Conservation (phyloP, 2,797 vertebrate species). For the Centroberyx gerrardi region DNA sequence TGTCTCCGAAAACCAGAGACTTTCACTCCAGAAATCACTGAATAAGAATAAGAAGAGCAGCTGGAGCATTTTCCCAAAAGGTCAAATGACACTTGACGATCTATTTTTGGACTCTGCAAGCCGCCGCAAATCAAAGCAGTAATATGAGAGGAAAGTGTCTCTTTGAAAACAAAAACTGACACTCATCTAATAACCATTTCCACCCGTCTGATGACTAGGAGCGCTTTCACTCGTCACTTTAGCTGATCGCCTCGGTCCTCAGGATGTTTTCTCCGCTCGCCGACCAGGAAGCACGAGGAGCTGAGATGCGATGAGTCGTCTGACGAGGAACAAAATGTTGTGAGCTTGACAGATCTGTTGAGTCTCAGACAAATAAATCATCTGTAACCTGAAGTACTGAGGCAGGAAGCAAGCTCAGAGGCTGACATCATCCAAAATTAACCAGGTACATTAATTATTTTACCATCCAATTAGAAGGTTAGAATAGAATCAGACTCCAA, state of each 20-base stretch:
- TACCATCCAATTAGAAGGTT: too few species aligned
- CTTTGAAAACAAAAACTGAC: conserved; percentile 15
- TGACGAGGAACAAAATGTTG: background rate
- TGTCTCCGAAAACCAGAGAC: conserved; percentile 18
- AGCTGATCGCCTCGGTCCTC: background rate
- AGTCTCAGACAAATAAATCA: too few species aligned
- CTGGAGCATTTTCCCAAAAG: conserved; percentile 27
- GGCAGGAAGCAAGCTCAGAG: background rate
- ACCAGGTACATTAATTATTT: too few species aligned
- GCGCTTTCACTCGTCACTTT: background rate
- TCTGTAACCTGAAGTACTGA: background rate
- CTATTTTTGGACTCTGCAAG: background rate
- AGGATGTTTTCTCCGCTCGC: background rate
- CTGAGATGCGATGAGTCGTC: background rate
- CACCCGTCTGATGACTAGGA: background rate
- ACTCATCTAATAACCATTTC: background rate
- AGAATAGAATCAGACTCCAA: too few species aligned
- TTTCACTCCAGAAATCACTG: conserved; percentile 24
- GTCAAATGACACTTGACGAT: conserved; percentile 13
- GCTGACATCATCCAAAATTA: too few species aligned
- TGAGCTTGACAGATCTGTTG: background rate
- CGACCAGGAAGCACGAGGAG: background rate
- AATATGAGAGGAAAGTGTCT: too few species aligned
- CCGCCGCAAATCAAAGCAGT: too few species aligned
- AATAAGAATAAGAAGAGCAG: conserved; percentile 1